These are phyloP conservation scores for Syngnathus acus DNA, from an alignment of 2,797 vertebrate genomes.

Conservation along the genomic window DNA sequence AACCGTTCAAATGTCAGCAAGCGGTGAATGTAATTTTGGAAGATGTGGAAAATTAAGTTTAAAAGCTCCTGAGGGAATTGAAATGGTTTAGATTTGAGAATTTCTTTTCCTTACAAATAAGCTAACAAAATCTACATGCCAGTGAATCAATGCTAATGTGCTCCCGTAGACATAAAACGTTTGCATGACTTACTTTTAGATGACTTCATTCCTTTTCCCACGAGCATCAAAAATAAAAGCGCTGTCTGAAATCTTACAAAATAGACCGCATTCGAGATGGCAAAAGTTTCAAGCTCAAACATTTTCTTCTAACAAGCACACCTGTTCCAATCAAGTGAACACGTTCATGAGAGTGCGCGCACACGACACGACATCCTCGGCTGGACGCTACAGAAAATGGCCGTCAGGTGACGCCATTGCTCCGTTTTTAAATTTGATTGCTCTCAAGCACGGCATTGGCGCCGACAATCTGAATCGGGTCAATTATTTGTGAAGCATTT, in stretches of 20 bases:
- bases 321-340: not conserved
- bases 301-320: not conserved
- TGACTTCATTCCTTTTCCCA: not conserved
- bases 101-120: no score
- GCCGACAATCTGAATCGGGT: no score
- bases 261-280: not conserved
- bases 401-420: not conserved
- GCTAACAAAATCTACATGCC: no score
- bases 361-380: no score
- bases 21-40: not conserved
- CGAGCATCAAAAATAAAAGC: no score
- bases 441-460: not conserved
- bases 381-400: no score
- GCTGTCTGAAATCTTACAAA: not conserved
- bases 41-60: no score
- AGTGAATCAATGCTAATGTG: not conserved
- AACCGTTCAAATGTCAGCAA: not conserved
- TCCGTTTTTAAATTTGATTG: not conserved
- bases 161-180: not conserved
- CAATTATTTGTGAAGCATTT: no score
- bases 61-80: no score
- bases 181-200: not conserved
- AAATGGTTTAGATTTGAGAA: no score
- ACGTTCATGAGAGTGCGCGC: not conserved
- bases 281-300: not conserved